Percentiles rank a stretch among this genome's conserved stretches.
phyloP scores from a whole-genome alignment of 1,140 invertebrate species.

The Magallana gigas region DNA sequence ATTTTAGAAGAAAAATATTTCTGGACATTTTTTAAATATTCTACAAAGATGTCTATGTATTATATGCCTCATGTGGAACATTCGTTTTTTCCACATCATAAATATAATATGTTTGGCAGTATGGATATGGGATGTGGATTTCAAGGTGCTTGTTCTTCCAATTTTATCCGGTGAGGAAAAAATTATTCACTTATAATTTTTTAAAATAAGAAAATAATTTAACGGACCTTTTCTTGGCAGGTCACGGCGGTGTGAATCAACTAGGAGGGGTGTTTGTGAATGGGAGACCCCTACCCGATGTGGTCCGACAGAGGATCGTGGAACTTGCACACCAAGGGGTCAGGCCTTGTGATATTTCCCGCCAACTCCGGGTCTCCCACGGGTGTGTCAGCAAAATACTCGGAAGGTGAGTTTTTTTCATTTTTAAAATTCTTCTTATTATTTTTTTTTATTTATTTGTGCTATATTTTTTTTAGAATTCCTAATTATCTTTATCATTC shows the following conservation, averaged over 20 bases:
- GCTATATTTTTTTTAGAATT: neutral
- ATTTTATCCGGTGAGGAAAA: conserved; percentile 11
- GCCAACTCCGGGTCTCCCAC: conserved; percentile 95
- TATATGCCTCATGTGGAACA: conserved; percentile 46
- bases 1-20: neutral
- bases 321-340: conserved; percentile 96
- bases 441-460: conserved; percentile 29
- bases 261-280: conserved; percentile 98
- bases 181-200: neutral
- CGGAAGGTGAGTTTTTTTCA: conserved; percentile 69
- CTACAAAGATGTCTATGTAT: conserved; percentile 41
- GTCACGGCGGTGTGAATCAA: conserved; percentile 92
- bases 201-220: neutral
- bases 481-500: neutral
- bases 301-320: conserved; percentile 96
- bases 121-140: conserved; percentile 44
- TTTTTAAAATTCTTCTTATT: neutral
- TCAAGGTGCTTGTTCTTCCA: conserved; percentile 36
- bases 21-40: neutral
- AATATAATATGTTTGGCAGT: conserved; percentile 49
- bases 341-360: conserved; percentile 95
- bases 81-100: conserved; percentile 42
- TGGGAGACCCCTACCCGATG: conserved; percentile 96
- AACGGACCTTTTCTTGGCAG: conserved; percentile 59
- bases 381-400: conserved; percentile 97